These are phyloP conservation scores for Polyploca ridens DNA, from an alignment of 2,888 invertebrate genomes.

Conservation along the genomic window DNA sequence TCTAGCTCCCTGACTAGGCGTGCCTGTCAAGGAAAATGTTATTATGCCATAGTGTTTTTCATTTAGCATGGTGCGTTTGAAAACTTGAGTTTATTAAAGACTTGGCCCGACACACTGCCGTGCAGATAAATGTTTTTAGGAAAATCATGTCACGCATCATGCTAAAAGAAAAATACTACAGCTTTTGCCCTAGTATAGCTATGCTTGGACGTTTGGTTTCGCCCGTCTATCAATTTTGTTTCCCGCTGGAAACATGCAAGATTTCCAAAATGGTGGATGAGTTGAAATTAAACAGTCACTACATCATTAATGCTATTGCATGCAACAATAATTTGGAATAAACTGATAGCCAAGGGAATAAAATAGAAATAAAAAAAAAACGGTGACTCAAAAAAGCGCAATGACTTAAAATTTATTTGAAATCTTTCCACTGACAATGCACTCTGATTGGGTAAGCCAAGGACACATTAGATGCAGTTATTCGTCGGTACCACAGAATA, in stretches of 20 bases:
- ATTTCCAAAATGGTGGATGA: not conserved
- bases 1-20: conserved; percentile 89
- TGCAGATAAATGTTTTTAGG: not conserved
- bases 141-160: not conserved
- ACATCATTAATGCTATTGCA: too few relatives aligned
- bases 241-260: conserved; percentile 10
- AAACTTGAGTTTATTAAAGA: not conserved
- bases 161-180: not conserved
- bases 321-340: not conserved
- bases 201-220: not conserved
- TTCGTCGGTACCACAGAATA: too few relatives aligned
- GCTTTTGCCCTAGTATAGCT: not conserved
- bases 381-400: too few relatives aligned
- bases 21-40: conserved; percentile 55
- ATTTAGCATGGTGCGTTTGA: not conserved
- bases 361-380: not conserved
- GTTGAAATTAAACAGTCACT: not conserved
- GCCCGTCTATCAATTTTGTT: not conserved
- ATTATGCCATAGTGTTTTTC: conserved; percentile 12
- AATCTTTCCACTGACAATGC: too few relatives aligned
- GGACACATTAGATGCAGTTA: too few relatives aligned
- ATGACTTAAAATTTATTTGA: too few relatives aligned
- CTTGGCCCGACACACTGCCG: not conserved
- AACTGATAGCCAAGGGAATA: not conserved
- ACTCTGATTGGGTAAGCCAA: too few relatives aligned